These are phyloP conservation scores for Dryoscopus gambensis DNA, from an alignment of 2,113 vertebrate species.

Conservation along the genomic window DNA sequence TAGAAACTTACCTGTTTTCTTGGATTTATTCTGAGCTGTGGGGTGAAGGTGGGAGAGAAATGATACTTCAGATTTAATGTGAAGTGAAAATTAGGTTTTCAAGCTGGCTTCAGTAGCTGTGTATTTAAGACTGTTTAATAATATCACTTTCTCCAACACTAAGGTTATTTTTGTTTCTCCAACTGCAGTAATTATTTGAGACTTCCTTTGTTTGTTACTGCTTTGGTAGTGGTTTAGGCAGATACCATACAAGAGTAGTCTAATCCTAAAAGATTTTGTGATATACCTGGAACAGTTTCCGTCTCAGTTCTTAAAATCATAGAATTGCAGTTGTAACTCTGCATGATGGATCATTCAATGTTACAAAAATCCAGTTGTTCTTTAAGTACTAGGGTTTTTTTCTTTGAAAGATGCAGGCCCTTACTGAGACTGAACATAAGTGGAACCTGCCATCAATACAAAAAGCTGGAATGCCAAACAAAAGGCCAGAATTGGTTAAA, in stretches of 20 bases:
- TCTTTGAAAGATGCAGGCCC: not conserved
- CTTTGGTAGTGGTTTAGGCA: not conserved
- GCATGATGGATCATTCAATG: not conserved
- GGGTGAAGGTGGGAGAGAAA: not conserved
- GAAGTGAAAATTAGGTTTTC: not conserved
- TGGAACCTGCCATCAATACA: not conserved
- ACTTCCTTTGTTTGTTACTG: not conserved
- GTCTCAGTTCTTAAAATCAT: not conserved
- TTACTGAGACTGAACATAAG: not conserved
- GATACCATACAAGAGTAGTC: not conserved
- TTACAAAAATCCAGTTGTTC: not conserved
- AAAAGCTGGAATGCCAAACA: not conserved
- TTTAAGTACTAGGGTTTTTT: not conserved
- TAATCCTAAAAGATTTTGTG: not conserved
- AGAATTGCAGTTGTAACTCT: not conserved
- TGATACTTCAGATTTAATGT: not conserved
- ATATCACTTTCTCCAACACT: not conserved
- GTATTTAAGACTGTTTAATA: not conserved
- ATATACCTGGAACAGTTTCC: not conserved
- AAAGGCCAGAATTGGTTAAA: not conserved
- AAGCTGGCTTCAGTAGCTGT: not conserved
- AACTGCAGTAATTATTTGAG: not conserved
- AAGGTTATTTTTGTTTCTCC: not conserved
- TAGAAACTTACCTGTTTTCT: not conserved
- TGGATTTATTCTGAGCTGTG: not conserved